Percentiles rank a stretch among this genome's conserved stretches.
Evolutionary conservation across 2,113 vertebrate species (phyloP).

Genomic region (Todiramphus saurophagus): DNA sequence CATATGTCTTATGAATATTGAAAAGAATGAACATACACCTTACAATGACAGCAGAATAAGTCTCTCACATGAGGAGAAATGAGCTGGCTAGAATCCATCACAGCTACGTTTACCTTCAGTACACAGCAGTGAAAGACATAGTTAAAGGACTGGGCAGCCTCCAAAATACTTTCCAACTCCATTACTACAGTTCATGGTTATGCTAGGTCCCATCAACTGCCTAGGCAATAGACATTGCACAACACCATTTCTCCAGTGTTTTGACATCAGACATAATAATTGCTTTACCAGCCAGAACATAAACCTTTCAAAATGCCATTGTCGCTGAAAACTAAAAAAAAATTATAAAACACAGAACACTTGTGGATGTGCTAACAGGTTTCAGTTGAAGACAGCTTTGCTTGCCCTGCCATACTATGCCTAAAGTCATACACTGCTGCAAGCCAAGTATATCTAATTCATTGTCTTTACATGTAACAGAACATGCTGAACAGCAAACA

Average conservation of each 20-base stretch:
- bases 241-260: background rate
- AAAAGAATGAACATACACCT: slow-evolving; percentile 71
- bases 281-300: background rate
- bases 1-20: slow-evolving; percentile 62
- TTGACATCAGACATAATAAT: background rate
- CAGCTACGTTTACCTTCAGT: slow-evolving; percentile 48
- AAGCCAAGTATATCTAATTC: background rate
- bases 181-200: background rate
- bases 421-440: background rate
- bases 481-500: background rate
- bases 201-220: background rate
- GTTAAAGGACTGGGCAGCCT: background rate
- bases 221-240: background rate
- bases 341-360: background rate
- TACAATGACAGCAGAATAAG: slow-evolving; percentile 63
- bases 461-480: background rate
- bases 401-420: background rate
- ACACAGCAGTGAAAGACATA: background rate
- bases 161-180: background rate
- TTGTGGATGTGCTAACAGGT: background rate
- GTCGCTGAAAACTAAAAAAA: background rate
- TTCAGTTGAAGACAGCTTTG: background rate
- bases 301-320: background rate
- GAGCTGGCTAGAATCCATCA: slow-evolving; percentile 52
- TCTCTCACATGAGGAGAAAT: slow-evolving; percentile 28